Conservation (phyloP, 92 coral and sea anemone genomes). For the Bergia puertoricense region DNA sequence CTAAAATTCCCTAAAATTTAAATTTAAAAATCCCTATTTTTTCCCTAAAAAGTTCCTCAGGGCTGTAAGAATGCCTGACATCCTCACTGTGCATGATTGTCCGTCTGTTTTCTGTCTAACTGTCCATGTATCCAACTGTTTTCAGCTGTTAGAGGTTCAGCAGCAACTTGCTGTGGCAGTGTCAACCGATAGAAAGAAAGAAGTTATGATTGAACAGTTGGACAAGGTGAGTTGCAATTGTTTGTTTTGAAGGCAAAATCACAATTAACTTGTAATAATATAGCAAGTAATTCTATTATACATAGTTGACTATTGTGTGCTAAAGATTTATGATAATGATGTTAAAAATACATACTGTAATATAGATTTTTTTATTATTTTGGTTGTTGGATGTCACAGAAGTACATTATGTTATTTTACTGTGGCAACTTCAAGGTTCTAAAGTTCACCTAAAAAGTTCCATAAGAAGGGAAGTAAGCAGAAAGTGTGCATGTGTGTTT, state of each 20-base stretch:
- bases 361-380: too few species aligned
- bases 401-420: too few species aligned
- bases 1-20: too few species aligned
- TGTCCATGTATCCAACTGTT: not conserved
- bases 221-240: conserved; percentile 75
- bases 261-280: not conserved
- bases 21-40: too few species aligned
- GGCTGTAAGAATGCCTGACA: not conserved
- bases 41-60: too few species aligned
- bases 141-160: conserved; percentile 81
- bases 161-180: conserved; percentile 95
- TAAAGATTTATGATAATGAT: too few species aligned
- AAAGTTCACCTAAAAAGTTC: too few species aligned
- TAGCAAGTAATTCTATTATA: not conserved
- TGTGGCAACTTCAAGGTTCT: too few species aligned
- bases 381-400: too few species aligned
- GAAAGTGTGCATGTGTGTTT: too few species aligned
- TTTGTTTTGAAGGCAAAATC: not conserved
- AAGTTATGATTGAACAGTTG: conserved; percentile 96
- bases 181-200: conserved; percentile 94
- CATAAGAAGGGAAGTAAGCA: too few species aligned
- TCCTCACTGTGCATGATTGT: not conserved
- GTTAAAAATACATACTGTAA: too few species aligned
- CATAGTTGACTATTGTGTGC: not conserved
- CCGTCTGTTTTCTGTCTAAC: not conserved